Evolutionary conservation across 2,113 vertebrate genomes (phyloP).

Genomic region (Megalops atlanticus): DNA sequence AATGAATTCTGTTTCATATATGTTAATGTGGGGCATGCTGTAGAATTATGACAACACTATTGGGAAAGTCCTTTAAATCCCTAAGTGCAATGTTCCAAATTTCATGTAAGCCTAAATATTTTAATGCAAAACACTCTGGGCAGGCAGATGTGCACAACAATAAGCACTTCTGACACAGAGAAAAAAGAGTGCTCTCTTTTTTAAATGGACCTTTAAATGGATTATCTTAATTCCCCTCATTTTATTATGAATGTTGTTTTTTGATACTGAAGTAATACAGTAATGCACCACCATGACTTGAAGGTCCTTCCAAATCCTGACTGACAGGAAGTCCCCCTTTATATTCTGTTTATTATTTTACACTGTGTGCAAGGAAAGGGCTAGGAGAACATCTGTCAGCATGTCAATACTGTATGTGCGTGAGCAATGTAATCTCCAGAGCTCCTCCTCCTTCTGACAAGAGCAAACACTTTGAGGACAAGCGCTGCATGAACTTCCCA

Average conservation of each 20-base stretch:
- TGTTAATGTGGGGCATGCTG: neutral
- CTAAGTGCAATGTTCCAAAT: conserved; percentile 3
- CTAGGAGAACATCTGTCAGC: neutral
- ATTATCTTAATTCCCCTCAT: neutral
- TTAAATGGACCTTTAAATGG: neutral
- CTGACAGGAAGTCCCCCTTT: neutral
- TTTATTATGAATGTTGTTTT: too few relatives aligned
- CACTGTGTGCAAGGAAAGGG: neutral
- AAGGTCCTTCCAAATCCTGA: neutral
- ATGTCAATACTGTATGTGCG: neutral
- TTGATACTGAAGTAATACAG: neutral
- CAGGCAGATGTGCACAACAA: neutral
- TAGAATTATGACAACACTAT: neutral
- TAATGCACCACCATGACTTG: neutral
- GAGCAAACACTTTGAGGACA: neutral
- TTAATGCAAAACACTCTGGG: neutral
- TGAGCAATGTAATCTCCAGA: neutral
- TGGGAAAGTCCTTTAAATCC: too few relatives aligned
- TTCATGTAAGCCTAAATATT: conserved; percentile 1
- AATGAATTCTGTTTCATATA: too few relatives aligned
- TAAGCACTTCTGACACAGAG: neutral
- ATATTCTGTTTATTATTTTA: neutral
- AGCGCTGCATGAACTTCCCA: too few relatives aligned
- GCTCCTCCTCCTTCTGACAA: neutral
- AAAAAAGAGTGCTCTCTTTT: neutral